Evolutionary conservation across 2,888 invertebrate species (phyloP), one percentile per base, ranked within the genome.

Genomic region (Tetragnatha montana): DNA sequence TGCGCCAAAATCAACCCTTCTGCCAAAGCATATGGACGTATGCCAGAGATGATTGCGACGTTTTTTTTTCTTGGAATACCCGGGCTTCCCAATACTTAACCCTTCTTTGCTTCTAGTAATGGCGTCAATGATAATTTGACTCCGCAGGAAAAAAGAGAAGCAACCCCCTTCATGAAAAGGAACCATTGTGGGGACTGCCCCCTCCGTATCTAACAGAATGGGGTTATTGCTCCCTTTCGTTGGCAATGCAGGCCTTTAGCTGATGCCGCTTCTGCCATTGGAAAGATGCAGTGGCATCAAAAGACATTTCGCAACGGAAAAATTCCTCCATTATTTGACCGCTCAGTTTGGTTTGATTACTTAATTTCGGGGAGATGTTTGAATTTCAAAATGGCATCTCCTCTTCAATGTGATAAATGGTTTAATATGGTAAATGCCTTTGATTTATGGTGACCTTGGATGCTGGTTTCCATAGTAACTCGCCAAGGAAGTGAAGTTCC

Each of bases 21-120:
- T 50, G 50, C 47, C 81, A 81, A 71, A 47, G 19, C 71, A 81
- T 71, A 71, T 81, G 81, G 81, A 81, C 71, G 10, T n/a, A 19
- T 14, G 71, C 81, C 81, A 81, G 50, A 19, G 47, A 81, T 49
- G 47, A 35, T 12, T 74, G 21, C 35, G 21, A 71, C 21, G 7
- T 10, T 8, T 49, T 49, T 50, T 71, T 47, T 49, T 8, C 35
- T 10, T 47, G 19, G 12, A 76, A 76, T 10, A 50, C 10, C 14
- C 21, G 12, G 14, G 21, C n/a, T 21, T n/a, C 47, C 14, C 35
- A 22, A 74, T 35, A 74, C 74, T 35, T 74, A 74, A 74, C 35
- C 74, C 7, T 35, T 21, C 74, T 19, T 74, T 70, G 49, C 17
- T 71, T 50, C 17, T 2, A 35, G 17, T 81, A 71, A 70, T 71